These are phyloP conservation scores for Lutraria lutraria DNA, from an alignment of 2,888 invertebrate species.

Conservation along the genomic window DNA sequence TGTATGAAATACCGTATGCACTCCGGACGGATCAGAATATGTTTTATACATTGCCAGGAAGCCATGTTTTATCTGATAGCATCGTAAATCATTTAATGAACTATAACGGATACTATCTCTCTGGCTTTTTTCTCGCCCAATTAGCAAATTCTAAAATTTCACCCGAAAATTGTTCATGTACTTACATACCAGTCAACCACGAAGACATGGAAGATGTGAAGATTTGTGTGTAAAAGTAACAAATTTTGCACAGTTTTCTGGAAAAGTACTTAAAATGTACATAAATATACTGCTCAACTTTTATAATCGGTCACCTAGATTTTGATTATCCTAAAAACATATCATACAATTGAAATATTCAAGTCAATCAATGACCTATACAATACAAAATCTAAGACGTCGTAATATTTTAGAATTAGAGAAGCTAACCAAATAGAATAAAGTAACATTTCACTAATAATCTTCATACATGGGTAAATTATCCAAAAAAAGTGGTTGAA, in stretches of 20 bases:
- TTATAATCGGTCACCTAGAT: no score
- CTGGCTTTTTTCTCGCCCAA: conserved; percentile 32
- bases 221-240: not conserved
- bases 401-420: no score
- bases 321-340: no score
- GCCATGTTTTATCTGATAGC: conserved; percentile 3
- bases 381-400: no score
- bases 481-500: no score
- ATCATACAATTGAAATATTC: no score
- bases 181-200: not conserved
- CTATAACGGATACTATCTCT: conserved; percentile 17
- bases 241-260: not conserved
- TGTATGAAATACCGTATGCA: not conserved
- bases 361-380: no score
- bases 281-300: no score
- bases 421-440: no score
- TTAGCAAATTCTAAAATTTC: conserved; percentile 23
- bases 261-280: no score
- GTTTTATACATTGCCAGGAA: conserved; percentile 33
- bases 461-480: no score
- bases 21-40: not conserved
- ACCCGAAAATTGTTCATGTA: conserved; percentile 2
- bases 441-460: no score
- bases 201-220: not conserved
- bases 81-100: conserved; percentile 41